phyloP scores from a whole-genome alignment of 2,888 invertebrate species.

The Protophormia terraenovae region DNA sequence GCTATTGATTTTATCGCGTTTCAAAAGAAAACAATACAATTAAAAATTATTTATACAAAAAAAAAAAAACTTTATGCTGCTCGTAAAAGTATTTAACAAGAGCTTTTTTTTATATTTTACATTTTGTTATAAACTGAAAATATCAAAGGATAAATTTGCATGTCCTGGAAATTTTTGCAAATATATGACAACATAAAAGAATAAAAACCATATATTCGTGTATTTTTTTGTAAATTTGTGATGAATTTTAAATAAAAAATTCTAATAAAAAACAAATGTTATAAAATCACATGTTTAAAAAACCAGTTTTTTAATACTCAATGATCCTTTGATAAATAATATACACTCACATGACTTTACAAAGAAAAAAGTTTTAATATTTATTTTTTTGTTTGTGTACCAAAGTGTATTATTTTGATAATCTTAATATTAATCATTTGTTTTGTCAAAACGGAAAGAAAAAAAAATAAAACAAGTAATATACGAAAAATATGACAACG shows the following conservation, averaged over 20 bases:
- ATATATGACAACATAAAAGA: neutral
- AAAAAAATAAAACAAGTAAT: neutral
- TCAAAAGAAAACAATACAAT: neutral
- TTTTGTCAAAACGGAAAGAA: slow-evolving; percentile 11
- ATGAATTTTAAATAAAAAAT: neutral
- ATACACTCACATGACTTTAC: neutral
- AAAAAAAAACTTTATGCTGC: neutral
- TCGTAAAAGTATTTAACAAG: neutral
- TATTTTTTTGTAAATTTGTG: neutral
- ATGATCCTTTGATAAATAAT: neutral
- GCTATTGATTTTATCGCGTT: neutral
- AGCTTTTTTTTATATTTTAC: neutral
- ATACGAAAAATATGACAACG: neutral
- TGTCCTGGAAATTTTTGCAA: neutral
- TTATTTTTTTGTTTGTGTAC: neutral
- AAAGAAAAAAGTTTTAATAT: slow-evolving; percentile 15
- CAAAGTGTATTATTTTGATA: slow-evolving; percentile 26
- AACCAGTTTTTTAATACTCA: neutral
- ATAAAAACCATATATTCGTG: neutral
- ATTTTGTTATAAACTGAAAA: neutral
- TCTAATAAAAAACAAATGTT: neutral
- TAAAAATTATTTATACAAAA: neutral
- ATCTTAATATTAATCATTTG: slow-evolving; percentile 26
- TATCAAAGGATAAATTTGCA: neutral
- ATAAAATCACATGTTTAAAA: neutral